Percentiles rank a stretch among this genome's conserved stretches.
Conservation (phyloP, 2,113 vertebrate species). For the Cheirogaleus medius region DNA sequence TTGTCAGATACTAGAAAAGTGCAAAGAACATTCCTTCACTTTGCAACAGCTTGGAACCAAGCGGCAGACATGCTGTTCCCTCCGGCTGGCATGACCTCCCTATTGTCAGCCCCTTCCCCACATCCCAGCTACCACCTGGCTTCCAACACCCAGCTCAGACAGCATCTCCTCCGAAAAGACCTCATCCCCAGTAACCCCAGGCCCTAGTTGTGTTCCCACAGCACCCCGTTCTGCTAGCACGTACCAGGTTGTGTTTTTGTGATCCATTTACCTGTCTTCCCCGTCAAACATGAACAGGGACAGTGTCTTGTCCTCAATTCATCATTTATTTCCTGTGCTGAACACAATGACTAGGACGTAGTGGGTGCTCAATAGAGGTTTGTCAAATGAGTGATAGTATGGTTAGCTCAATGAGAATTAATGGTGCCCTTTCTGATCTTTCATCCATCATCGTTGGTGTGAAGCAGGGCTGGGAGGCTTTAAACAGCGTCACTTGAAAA, state of each 20-base stretch:
- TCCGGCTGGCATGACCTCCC: background rate
- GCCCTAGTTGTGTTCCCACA: background rate
- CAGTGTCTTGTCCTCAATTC: slow-evolving; percentile 42
- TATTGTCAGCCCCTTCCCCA: slow-evolving; percentile 10
- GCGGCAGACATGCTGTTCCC: slow-evolving; percentile 49
- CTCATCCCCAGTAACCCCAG: background rate
- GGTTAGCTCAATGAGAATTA: slow-evolving; percentile 53
- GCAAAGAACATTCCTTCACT: slow-evolving; percentile 65
- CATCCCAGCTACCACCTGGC: background rate
- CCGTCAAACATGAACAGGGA: slow-evolving; percentile 11
- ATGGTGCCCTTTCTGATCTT: slow-evolving; percentile 58
- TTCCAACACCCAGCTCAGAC: background rate
- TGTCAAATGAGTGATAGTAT: slow-evolving; percentile 61
- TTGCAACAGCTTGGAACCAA: slow-evolving; percentile 66
- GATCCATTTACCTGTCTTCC: slow-evolving; percentile 49
- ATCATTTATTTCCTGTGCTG: slow-evolving; percentile 49
- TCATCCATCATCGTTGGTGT: slow-evolving; percentile 56
- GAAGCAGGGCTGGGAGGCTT: slow-evolving; percentile 4
- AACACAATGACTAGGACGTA: slow-evolving; percentile 21
- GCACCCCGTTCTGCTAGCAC: background rate
- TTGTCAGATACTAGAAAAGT: slow-evolving; percentile 50
- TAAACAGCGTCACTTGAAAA: background rate
- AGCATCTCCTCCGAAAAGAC: background rate
- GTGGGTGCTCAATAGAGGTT: slow-evolving; percentile 71
- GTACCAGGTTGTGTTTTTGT: background rate